Evolutionary conservation across 2,797 vertebrate species (phyloP).

Genomic region (Bovichtus diacanthus): DNA sequence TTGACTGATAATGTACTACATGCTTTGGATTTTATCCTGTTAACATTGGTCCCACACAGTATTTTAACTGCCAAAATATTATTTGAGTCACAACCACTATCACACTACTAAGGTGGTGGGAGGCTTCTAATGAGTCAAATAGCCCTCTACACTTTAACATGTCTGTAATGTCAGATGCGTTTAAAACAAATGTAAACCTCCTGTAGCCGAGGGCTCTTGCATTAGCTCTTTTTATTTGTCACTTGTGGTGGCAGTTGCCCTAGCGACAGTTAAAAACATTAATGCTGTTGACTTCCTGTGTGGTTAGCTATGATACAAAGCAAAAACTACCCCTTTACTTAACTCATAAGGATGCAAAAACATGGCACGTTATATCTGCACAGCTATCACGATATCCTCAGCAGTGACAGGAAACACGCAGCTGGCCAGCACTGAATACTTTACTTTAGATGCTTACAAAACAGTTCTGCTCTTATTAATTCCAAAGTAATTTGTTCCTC

Average conservation of each 20-base stretch:
- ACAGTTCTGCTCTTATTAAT: not conserved
- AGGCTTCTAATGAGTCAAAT: not conserved
- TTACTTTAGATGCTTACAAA: not conserved
- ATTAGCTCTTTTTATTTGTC: not conserved
- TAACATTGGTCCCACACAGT: not conserved
- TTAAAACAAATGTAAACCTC: not conserved
- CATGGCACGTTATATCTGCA: slow-evolving; percentile 15
- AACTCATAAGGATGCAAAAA: slow-evolving; percentile 18
- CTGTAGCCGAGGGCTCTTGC: not conserved
- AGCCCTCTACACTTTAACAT: no score
- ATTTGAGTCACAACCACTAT: not conserved
- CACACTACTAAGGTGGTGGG: no score
- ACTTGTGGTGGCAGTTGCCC: slow-evolving; percentile 41
- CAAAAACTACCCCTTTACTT: slow-evolving; percentile 11
- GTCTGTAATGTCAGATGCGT: not conserved
- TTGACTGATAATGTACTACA: not conserved
- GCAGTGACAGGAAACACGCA: slow-evolving; percentile 35
- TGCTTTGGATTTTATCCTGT: no score
- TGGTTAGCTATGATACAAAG: slow-evolving; percentile 45
- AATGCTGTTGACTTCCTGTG: slow-evolving; percentile 66
- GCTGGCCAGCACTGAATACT: not conserved
- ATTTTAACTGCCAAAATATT: not conserved
- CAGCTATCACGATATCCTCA: not conserved
- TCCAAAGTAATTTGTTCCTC: not conserved
- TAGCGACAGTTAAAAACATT: slow-evolving; percentile 63